Base-by-base conservation (phyloP, 2,113 vertebrate genomes). In the Lagopus muta region DNA sequence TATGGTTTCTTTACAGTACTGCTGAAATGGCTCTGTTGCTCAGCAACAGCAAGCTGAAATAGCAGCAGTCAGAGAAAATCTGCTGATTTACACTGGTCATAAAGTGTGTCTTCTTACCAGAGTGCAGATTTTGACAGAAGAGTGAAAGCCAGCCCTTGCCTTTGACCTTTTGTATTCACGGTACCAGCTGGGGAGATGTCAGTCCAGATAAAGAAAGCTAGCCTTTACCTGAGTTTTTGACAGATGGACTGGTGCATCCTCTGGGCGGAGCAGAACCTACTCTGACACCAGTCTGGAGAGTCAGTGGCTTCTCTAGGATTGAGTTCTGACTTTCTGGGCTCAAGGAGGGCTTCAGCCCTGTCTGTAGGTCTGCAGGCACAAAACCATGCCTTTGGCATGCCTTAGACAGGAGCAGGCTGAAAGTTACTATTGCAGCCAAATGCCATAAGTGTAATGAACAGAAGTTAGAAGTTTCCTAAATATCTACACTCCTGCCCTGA, bases 11-110 rank as follows among this genome's bases (percentile, higher is more conserved):
- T 82, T 52, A 84, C 6, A 8, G 60, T n/a, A 8, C 72, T 94
- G 89, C 81, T 66, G 82, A 85, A 93, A 88, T 47, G 8, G 87
- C 75, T 43, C 75, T 42, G 94, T 96, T 96, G 91, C 94, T 94
- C 93, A 83, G 93, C 91, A 94, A 95, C 91, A 74, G 87, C 32
- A 71, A 78, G 22, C 45, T 96, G 87, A 86, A 88, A 75, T 45
- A 88, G 76, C 85, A 86, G 32, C 60, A 90, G 87, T 48, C 1
- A 2, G 52, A 92, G 72, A 24, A 86, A 74, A 71, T 74, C 71
- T 89, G 45, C 67, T 74, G 79, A 81, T 89, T 94, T 93, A n/a
- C 47, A 6, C 50, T 52, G 82, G 42, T 25, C 38, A 45, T 91
- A 83, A 91, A 81, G 24, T 4, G 3, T 81, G 27, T 43, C 32